A percentile compares a stretch with the other conserved stretches of the same genome.
phyloP scores from a whole-genome alignment of 2,797 vertebrate genomes.

The Melanotaenia pygmaea region DNA sequence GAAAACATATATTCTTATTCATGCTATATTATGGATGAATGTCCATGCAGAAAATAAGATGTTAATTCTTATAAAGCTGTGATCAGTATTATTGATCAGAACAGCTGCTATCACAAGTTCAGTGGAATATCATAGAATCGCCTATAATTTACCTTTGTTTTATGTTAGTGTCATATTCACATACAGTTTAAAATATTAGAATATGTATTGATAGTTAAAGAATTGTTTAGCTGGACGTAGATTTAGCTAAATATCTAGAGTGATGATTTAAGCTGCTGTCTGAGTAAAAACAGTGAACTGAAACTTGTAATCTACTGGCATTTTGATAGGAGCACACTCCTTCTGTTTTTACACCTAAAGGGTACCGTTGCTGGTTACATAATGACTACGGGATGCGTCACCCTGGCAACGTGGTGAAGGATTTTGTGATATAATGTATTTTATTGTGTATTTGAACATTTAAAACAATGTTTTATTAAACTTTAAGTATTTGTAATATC shows the following conservation, averaged over 20 bases:
- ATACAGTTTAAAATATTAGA: not conserved
- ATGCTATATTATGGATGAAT: conserved; percentile 1
- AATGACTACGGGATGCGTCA: too few species aligned
- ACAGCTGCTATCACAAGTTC: conserved; percentile 2
- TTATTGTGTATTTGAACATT: too few species aligned
- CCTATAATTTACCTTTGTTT: not conserved
- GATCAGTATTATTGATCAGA: conserved; percentile 10
- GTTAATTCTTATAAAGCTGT: conserved; percentile 23
- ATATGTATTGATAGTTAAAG: not conserved
- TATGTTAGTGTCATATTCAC: not conserved
- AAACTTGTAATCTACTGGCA: not conserved
- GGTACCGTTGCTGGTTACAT: too few species aligned
- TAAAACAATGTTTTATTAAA: too few species aligned
- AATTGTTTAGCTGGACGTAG: not conserved
- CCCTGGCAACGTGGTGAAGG: too few species aligned
- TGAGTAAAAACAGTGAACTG: not conserved
- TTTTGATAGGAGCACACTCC: too few species aligned
- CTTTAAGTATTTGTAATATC: too few species aligned
- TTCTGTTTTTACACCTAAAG: too few species aligned
- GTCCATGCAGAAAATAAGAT: conserved; percentile 2
- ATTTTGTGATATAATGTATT: too few species aligned
- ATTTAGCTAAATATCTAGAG: not conserved
- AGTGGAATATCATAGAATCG: conserved; percentile 5
- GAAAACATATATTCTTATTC: conserved; percentile 3
- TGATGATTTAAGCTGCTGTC: not conserved